These are phyloP conservation scores for Lepus timidus DNA, from an alignment of 2,113 vertebrate species.

Conservation along the genomic window DNA sequence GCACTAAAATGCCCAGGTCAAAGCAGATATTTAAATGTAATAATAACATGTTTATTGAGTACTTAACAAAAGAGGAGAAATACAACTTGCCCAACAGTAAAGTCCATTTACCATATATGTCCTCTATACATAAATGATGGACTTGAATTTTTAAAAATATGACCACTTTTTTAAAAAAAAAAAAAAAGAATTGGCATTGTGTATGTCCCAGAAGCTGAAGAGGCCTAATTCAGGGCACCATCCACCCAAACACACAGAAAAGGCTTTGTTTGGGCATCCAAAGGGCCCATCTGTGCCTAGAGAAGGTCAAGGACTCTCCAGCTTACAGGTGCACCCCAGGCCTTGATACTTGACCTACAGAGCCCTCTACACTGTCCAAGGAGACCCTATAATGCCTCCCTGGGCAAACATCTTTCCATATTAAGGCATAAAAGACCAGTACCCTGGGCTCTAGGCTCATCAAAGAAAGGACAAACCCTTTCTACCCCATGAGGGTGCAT, in stretches of 20 bases:
- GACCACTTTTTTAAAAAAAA: not conserved
- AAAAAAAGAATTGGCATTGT: conserved; percentile 16
- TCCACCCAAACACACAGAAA: conserved; percentile 29
- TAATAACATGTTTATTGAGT: conserved; percentile 33
- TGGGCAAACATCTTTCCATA: not conserved
- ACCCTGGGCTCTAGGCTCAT: not conserved
- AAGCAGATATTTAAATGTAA: not conserved
- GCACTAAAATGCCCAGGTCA: not conserved
- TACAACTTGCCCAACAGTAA: not conserved
- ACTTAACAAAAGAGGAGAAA: conserved; percentile 36
- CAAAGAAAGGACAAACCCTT: not conserved
- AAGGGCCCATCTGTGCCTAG: not conserved
- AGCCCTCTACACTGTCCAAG: not conserved
- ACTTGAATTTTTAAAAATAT: conserved; percentile 19
- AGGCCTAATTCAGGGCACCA: not conserved
- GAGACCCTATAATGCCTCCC: not conserved
- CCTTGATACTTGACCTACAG: not conserved
- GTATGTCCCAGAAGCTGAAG: not conserved
- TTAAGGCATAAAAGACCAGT: not conserved
- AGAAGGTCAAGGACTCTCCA: not conserved
- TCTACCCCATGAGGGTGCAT: not conserved
- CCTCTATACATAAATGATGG: conserved; percentile 23
- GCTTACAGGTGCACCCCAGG: not conserved
- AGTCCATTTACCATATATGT: conserved; percentile 17
- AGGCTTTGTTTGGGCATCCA: conserved; percentile 13